phyloP scores from a whole-genome alignment of 2,888 invertebrate genomes.

The Drosophila longiperda region DNA sequence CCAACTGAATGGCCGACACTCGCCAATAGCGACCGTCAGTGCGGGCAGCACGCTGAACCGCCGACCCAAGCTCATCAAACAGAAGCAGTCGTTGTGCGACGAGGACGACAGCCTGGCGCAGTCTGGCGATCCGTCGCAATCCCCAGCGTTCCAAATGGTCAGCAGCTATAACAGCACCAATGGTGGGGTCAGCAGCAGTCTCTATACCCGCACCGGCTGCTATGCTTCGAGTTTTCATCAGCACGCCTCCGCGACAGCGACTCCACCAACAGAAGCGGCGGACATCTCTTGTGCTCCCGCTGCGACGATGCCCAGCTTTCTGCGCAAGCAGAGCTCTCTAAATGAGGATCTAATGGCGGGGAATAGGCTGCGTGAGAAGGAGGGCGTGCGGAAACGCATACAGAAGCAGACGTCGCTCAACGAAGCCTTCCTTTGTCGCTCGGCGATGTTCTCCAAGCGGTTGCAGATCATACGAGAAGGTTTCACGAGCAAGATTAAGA shows the following conservation, averaged over 20 bases:
- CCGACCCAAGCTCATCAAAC: constrained; percentile 91
- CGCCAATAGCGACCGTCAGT: constrained; percentile 63
- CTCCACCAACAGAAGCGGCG: constrained; percentile 2
- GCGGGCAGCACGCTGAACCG: constrained; percentile 75
- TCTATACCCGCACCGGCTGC: constrained; percentile 65
- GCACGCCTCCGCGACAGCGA: constrained; percentile 23
- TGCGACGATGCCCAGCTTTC: constrained; percentile 73
- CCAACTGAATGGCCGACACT: constrained; percentile 62
- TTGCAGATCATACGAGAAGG: constrained; percentile 87
- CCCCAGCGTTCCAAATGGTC: constrained; percentile 74
- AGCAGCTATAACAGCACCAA: constrained; percentile 78
- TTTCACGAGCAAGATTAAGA: constrained; percentile 93
- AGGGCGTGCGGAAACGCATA: constrained; percentile 92
- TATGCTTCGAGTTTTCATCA: constrained; percentile 42
- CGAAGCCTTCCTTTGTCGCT: constrained; percentile 91
- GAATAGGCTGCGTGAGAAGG: constrained; percentile 93
- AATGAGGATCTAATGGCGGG: constrained; percentile 95
- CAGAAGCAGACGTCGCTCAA: constrained; percentile 95
- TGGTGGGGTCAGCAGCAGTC: constrained; percentile 75
- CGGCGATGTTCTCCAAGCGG: constrained; percentile 84
- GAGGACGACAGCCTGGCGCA: constrained; percentile 85
- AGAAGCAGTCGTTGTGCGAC: constrained; percentile 93
- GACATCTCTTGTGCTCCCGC: constrained; percentile 12
- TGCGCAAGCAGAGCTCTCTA: constrained; percentile 91
- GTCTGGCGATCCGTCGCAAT: constrained; percentile 32